These are phyloP conservation scores for Drosophila putrida DNA, from an alignment of 2,888 invertebrate species.

Conservation along the genomic window DNA sequence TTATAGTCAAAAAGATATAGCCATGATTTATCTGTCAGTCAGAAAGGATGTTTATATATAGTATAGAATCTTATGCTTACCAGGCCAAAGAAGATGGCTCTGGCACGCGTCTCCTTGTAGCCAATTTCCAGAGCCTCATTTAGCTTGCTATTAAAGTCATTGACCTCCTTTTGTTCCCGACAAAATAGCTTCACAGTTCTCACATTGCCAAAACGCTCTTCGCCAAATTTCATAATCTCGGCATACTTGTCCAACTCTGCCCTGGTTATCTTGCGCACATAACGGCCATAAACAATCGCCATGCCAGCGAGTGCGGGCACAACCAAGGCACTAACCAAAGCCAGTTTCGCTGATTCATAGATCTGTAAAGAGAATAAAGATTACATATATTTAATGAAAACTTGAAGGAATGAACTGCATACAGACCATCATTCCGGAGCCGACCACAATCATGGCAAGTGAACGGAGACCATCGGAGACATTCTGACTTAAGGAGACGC, in stretches of 20 bases:
- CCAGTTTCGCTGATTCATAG: slow-evolving; percentile 95
- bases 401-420: neutral
- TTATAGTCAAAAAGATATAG: no score
- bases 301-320: slow-evolving; percentile 96
- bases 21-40: no score
- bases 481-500: slow-evolving; percentile 96
- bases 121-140: slow-evolving; percentile 91
- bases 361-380: slow-evolving; percentile 87
- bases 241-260: slow-evolving; percentile 91
- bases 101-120: slow-evolving; percentile 94
- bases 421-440: slow-evolving; percentile 96
- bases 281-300: slow-evolving; percentile 93
- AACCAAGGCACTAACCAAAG: slow-evolving; percentile 93
- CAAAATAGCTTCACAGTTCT: slow-evolving; percentile 97
- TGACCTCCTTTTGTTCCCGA: slow-evolving; percentile 92
- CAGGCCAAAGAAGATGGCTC: slow-evolving; percentile 96
- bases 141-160: slow-evolving; percentile 89
- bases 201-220: slow-evolving; percentile 96
- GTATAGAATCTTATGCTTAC: slow-evolving; percentile 87
- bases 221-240: slow-evolving; percentile 90
- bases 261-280: slow-evolving; percentile 93
- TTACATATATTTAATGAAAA: neutral
- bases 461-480: slow-evolving; percentile 97
- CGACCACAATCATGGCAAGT: slow-evolving; percentile 93
- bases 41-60: no score